A percentile compares a stretch with the other conserved stretches of the same genome.
These are phyloP conservation scores for Nycteola revayana DNA, from an alignment of 2,888 invertebrate species.

Conservation along the genomic window DNA sequence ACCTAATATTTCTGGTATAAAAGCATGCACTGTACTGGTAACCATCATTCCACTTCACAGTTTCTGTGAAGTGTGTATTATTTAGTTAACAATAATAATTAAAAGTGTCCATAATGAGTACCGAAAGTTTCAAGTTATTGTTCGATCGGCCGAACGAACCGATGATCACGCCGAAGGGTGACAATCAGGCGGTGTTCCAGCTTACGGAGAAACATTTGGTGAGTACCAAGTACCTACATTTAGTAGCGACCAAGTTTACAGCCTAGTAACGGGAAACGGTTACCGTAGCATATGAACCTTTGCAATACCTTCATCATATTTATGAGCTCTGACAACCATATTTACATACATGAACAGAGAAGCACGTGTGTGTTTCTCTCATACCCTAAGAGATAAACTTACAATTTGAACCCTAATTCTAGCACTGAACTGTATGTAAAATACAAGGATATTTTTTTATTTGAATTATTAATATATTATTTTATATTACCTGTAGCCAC, in stretches of 20 bases:
- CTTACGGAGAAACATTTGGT: conserved; percentile 84
- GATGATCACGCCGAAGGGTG: conserved; percentile 83
- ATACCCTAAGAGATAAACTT: too few species aligned
- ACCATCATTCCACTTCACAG: conserved; percentile 57
- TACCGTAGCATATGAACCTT: too few species aligned
- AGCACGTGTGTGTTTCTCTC: too few species aligned
- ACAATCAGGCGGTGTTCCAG: conserved; percentile 81
- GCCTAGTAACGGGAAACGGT: too few species aligned
- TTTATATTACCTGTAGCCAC: conserved; percentile 47
- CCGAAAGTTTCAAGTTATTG: conserved; percentile 58
- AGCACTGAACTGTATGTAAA: too few species aligned
- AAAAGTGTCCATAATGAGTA: conserved; percentile 10
- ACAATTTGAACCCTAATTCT: too few species aligned
- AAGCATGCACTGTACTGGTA: conserved; percentile 34
- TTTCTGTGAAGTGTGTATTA: conserved; percentile 58
- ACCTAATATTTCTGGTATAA: conserved; percentile 14
- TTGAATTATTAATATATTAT: too few species aligned
- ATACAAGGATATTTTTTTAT: too few species aligned
- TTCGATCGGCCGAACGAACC: conserved; percentile 84
- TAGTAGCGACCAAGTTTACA: too few species aligned
- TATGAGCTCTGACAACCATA: too few species aligned
- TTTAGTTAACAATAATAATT: conserved; percentile 5
- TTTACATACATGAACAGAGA: too few species aligned
- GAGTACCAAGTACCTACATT: conserved; percentile 48
- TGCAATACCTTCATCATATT: too few species aligned